A percentile compares a stretch with the other conserved stretches of the same genome.
phyloP scores from a whole-genome alignment of 2,113 vertebrate species.

The Pandion haliaetus region DNA sequence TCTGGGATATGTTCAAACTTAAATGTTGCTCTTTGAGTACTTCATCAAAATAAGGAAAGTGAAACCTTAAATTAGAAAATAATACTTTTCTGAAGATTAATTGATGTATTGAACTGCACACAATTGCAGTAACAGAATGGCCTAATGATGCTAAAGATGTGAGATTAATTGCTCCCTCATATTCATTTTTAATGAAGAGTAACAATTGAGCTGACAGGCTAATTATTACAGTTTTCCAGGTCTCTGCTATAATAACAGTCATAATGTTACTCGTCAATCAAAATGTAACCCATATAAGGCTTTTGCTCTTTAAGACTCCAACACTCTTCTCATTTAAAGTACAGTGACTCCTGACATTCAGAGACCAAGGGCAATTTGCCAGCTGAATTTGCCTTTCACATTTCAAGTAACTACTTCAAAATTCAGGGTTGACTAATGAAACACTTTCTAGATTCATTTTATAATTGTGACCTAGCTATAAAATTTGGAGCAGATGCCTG shows the following conservation, averaged over 20 bases:
- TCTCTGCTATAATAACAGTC: slow-evolving; percentile 46
- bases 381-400: not conserved
- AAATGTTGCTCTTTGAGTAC: not conserved
- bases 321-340: not conserved
- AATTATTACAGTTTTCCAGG: slow-evolving; percentile 64
- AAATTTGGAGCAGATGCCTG: not conserved
- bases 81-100: slow-evolving; percentile 40
- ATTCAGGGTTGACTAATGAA: not conserved
- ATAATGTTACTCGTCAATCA: slow-evolving; percentile 62
- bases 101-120: slow-evolving; percentile 2
- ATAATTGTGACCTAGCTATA: not conserved
- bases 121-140: slow-evolving; percentile 21
- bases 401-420: not conserved
- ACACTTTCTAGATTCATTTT: not conserved
- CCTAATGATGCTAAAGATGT: slow-evolving; percentile 41
- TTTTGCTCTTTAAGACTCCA: not conserved
- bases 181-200: slow-evolving; percentile 71
- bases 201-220: slow-evolving; percentile 61
- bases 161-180: slow-evolving; percentile 58
- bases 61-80: slow-evolving; percentile 58
- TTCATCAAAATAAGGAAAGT: slow-evolving; percentile 43
- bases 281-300: not conserved
- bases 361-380: slow-evolving; percentile 15
- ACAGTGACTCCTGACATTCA: slow-evolving; percentile 2
- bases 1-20: not conserved